phyloP scores from a whole-genome alignment of 2,113 vertebrate genomes.

The Callionymus lyra region DNA sequence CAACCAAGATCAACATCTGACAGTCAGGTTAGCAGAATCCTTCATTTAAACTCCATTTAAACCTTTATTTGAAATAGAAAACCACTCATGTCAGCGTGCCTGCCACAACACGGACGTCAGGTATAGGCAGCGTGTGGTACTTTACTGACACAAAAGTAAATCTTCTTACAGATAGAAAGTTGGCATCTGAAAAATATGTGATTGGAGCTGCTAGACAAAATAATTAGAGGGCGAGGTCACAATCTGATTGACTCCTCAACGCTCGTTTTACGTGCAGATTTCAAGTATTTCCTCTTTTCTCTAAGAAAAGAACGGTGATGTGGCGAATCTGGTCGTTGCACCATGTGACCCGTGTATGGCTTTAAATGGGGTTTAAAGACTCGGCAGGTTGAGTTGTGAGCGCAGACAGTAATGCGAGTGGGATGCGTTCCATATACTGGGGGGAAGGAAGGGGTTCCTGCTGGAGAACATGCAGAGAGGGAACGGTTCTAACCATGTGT shows the following conservation, averaged over 20 bases:
- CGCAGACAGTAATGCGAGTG: conserved; percentile 13
- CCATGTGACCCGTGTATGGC: conserved; percentile 28
- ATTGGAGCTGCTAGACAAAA: conserved; percentile 45
- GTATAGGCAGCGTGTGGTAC: conserved; percentile 28
- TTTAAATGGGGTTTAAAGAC: conserved; percentile 51
- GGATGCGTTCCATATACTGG: conserved; percentile 23
- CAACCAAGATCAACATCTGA: conserved; percentile 39
- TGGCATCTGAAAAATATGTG: conserved; percentile 52
- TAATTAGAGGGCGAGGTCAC: conserved; percentile 13
- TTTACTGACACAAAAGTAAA: conserved; percentile 16
- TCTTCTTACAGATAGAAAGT: conserved; percentile 45
- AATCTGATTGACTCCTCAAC: conserved; percentile 16
- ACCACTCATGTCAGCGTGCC: conserved; percentile 23
- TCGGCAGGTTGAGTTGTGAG: conserved; percentile 24
- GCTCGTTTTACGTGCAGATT: conserved; percentile 26
- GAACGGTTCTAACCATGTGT: conserved; percentile 17
- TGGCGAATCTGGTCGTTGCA: conserved; percentile 24
- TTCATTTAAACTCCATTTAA: conserved; percentile 51
- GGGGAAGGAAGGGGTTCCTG: no score
- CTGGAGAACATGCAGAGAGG: conserved; percentile 30
- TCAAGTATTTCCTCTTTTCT: conserved; percentile 33
- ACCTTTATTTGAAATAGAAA: conserved; percentile 50
- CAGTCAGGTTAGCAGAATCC: conserved; percentile 25
- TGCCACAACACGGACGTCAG: conserved; percentile 21
- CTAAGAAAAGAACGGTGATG: conserved; percentile 19